Evolutionary conservation across 2,113 vertebrate genomes (phyloP).

Genomic region (Zosterops japonicus): DNA sequence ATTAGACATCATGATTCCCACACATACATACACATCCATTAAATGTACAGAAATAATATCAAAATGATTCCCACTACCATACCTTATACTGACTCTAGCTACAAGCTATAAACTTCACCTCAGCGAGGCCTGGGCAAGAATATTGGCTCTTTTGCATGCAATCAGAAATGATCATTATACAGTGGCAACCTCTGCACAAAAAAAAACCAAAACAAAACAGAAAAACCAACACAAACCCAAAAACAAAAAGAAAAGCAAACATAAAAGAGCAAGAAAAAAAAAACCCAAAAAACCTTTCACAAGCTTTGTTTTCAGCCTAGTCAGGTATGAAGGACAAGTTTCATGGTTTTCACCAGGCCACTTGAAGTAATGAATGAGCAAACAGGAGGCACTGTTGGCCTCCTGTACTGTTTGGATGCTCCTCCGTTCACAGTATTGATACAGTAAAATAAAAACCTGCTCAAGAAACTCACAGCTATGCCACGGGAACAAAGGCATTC

Average conservation of each 20-base stretch:
- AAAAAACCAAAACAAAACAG: neutral
- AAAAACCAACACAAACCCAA: neutral
- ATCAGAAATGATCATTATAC: constrained; percentile 59
- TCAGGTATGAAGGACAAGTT: constrained; percentile 24
- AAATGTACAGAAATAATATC: constrained; percentile 51
- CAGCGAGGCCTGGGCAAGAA: constrained; percentile 66
- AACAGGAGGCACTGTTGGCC: neutral
- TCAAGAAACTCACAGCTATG: constrained; percentile 19
- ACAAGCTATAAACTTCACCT: constrained; percentile 67
- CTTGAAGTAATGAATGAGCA: constrained; percentile 43
- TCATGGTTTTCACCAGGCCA: constrained; percentile 44
- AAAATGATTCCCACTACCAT: constrained; percentile 63
- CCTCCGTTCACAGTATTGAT: constrained; percentile 74
- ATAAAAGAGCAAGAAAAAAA: neutral
- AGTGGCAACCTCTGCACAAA: constrained; percentile 52
- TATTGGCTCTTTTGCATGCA: constrained; percentile 70
- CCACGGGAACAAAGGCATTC: neutral
- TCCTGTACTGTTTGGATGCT: constrained; percentile 10
- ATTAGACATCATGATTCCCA: constrained; percentile 4
- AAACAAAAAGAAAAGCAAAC: neutral
- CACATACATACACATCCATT: constrained; percentile 29
- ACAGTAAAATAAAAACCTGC: constrained; percentile 50
- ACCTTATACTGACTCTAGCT: constrained; percentile 64
- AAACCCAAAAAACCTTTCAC: constrained; percentile 57
- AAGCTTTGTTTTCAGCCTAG: constrained; percentile 59